Evolutionary conservation across 2,113 vertebrate genomes (phyloP), one percentile per base, ranked within the genome.

Genomic region (Grallaria varia): DNA sequence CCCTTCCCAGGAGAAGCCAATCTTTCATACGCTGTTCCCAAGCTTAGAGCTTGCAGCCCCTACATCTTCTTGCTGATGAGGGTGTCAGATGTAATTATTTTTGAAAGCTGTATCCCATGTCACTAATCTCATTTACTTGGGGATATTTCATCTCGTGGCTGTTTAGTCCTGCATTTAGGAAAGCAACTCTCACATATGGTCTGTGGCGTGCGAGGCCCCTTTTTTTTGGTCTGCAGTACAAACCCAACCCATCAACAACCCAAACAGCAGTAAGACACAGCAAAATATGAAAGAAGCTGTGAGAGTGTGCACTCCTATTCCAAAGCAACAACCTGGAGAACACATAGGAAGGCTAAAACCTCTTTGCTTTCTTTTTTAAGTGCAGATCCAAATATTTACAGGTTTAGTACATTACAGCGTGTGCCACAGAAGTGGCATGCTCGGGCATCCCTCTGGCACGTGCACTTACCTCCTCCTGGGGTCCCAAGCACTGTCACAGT

Each of bases 1-100:
- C 73, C 76, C 80, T 92, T 97, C 95, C 96, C 96, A 87, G 88
- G 96, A 97, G 95, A 95, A 96, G 88, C 72, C 86, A 19, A 75
- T 93, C 88, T 84, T 84, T 93, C 87, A 74, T 77, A 88, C 0
- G 37, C 85, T 60, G 84, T 91, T 95, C 94, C 84, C 82, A 80
- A 80, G 95, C 94, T 79, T 63, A 27, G 55, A 66, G 94, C 92
- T 96, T 76, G 85, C 85, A 96, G 92, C 92, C 95, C 92, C 93
- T 97, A 77, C 87, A 60, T 95, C 82, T 87, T 86, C 90, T 91
- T 74, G 83, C 85, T 68, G 93, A 93, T 96, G 95, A 87, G 82
- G 85, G 93, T 95, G 93, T 96, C 88, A 75, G 79, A 90, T 84
- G 23, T 96, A 95, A 95, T 95, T 90, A 93, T 93, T 96, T 94